Evolutionary conservation across 2,797 vertebrate genomes (phyloP).

Genomic region (Lepidocolaptes lacrymiger): DNA sequence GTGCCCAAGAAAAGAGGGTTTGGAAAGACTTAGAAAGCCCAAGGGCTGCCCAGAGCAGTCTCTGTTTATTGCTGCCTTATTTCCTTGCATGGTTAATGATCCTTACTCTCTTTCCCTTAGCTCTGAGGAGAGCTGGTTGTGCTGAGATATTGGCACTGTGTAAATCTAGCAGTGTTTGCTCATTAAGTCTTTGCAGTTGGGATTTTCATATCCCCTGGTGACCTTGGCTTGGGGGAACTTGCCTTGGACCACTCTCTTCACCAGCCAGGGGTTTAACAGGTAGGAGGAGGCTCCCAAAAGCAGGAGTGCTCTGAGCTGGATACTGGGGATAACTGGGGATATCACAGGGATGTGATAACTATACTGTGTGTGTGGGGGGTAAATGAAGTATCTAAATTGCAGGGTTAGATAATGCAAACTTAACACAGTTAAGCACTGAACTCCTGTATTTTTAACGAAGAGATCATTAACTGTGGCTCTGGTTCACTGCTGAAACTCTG

Average conservation of each 20-base stretch:
- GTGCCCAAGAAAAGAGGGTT: not conserved
- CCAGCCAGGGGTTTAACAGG: not conserved
- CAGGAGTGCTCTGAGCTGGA: not conserved
- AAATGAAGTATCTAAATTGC: not conserved
- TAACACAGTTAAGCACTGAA: accelerated
- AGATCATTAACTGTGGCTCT: not conserved
- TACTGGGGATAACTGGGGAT: not conserved
- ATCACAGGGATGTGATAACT: not conserved
- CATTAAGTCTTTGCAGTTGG: not conserved
- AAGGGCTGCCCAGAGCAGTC: not conserved
- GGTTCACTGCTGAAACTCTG: not conserved
- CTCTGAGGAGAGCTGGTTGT: not conserved
- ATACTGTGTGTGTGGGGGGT: accelerated
- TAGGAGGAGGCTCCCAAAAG: not conserved
- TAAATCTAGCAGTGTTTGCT: not conserved
- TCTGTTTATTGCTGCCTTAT: not conserved
- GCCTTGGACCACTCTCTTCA: accelerated
- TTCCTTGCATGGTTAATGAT: not conserved
- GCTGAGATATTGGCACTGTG: not conserved
- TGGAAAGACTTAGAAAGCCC: not conserved
- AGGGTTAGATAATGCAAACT: not conserved
- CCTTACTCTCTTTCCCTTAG: not conserved
- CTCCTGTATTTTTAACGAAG: not conserved
- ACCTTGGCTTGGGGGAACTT: not conserved
- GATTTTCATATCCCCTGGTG: not conserved